phyloP scores from a whole-genome alignment of 1,140 invertebrate genomes.

The Scaptomyza graminum region DNA sequence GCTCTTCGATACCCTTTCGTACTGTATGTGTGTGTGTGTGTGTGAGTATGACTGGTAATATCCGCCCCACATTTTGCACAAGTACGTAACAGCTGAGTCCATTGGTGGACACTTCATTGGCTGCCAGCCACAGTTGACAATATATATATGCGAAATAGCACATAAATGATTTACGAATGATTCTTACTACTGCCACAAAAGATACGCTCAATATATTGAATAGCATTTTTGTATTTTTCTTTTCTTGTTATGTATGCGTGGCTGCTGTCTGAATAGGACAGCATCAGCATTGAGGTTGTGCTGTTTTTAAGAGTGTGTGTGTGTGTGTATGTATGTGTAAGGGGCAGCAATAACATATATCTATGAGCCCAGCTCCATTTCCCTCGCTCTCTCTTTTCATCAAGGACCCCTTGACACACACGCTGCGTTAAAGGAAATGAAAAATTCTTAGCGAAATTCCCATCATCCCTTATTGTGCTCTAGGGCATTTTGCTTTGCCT shows the following conservation, averaged over 20 bases:
- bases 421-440: constrained; percentile 73
- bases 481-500: constrained; percentile 59
- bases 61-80: constrained; percentile 40
- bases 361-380: constrained; percentile 39
- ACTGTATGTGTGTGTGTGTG: no score
- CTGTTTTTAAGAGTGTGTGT: constrained; percentile 15
- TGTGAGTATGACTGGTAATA: constrained; percentile 45
- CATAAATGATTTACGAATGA: constrained; percentile 38
- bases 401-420: constrained; percentile 31
- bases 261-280: constrained; percentile 28
- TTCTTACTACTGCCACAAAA: background rate
- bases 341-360: constrained; percentile 61
- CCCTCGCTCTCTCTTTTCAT: background rate
- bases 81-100: constrained; percentile 16
- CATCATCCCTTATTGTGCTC: constrained; percentile 81
- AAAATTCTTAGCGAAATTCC: constrained; percentile 81
- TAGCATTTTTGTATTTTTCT: constrained; percentile 2
- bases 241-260: background rate
- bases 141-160: constrained; percentile 25
- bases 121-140: constrained; percentile 48
- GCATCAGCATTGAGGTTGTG: constrained; percentile 58
- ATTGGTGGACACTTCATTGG: constrained; percentile 73
- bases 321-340: constrained; percentile 1
- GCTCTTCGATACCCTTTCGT: constrained; percentile 2
- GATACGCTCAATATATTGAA: constrained; percentile 6